A percentile compares a stretch with the other conserved stretches of the same genome.
Conservation (phyloP, 2,888 invertebrate genomes). For the Eurytoma californica region DNA sequence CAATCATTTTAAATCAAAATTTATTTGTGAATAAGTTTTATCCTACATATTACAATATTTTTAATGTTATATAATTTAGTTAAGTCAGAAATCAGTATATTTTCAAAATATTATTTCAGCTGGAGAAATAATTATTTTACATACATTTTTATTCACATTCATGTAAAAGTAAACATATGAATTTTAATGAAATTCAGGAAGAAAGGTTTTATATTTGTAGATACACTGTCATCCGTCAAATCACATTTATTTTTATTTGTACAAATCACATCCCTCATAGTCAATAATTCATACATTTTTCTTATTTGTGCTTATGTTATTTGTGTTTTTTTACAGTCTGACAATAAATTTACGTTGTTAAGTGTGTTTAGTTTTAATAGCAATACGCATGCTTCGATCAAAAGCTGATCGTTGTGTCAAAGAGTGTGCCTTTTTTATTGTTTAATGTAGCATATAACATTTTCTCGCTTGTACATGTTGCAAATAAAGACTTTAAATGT, state of each 20-base stretch:
- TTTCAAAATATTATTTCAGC: conserved; percentile 1
- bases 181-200: conserved; percentile 53
- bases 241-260: conserved; percentile 53
- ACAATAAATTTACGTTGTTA: conserved; percentile 35
- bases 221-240: conserved; percentile 52
- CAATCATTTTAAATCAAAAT: conserved; percentile 14
- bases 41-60: conserved; percentile 1
- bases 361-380: conserved; percentile 51
- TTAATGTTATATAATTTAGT: background rate
- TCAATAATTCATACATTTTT: conserved; percentile 48
- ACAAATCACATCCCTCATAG: conserved; percentile 50
- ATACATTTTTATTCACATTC: conserved; percentile 14
- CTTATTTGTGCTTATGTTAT: conserved; percentile 49
- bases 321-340: conserved; percentile 42
- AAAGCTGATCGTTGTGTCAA: conserved; percentile 34
- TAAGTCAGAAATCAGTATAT: conserved; percentile 41
- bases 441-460: conserved; percentile 49
- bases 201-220: conserved; percentile 55
- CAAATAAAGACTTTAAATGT: conserved; percentile 48
- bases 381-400: conserved; percentile 49
- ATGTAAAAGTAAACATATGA: conserved; percentile 16
- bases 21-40: conserved; percentile 1
- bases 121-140: conserved; percentile 21
- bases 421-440: conserved; percentile 46
- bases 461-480: conserved; percentile 50